These are phyloP conservation scores for Saxicola maurus DNA, from an alignment of 2,797 vertebrate species.

Conservation along the genomic window DNA sequence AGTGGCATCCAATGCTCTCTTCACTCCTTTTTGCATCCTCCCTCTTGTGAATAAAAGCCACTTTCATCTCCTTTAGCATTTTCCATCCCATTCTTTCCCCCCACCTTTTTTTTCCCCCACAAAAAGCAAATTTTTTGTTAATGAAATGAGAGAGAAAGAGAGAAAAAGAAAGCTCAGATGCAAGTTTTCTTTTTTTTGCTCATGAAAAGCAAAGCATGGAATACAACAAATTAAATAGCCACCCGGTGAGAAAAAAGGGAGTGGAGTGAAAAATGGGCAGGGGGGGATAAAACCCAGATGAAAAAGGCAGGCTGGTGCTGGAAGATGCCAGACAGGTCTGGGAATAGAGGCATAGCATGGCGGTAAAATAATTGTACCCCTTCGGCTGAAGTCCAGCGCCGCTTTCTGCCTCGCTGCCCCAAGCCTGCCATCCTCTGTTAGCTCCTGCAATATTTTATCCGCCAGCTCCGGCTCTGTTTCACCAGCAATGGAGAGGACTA, in stretches of 20 bases:
- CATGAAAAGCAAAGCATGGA: conserved; percentile 24
- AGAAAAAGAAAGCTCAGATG: neutral
- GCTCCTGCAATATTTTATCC: conserved; percentile 43
- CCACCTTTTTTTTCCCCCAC: too few relatives aligned
- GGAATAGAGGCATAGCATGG: conserved; percentile 44
- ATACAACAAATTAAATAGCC: conserved; percentile 58
- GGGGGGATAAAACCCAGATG: conserved; percentile 15
- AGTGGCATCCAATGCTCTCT: neutral
- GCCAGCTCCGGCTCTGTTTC: neutral
- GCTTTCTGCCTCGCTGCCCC: conserved; percentile 22
- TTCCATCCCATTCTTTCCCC: neutral
- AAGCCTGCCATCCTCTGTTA: conserved; percentile 47
- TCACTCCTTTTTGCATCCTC: neutral
- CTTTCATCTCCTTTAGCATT: conserved; percentile 35
- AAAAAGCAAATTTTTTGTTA: neutral
- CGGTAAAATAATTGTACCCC: conserved; percentile 57
- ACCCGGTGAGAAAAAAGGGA: conserved; percentile 44
- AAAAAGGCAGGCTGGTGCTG: conserved; percentile 17
- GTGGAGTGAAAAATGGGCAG: neutral
- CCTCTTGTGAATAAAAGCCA: neutral
- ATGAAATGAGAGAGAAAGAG: neutral
- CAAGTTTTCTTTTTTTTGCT: neutral
- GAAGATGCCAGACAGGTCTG: conserved; percentile 29
- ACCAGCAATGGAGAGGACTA: conserved; percentile 6
- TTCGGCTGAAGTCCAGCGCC: conserved; percentile 15